Evolutionary conservation across 2,888 invertebrate species (phyloP), one percentile per base, ranked within the genome.

Genomic region (Pocota personata): DNA sequence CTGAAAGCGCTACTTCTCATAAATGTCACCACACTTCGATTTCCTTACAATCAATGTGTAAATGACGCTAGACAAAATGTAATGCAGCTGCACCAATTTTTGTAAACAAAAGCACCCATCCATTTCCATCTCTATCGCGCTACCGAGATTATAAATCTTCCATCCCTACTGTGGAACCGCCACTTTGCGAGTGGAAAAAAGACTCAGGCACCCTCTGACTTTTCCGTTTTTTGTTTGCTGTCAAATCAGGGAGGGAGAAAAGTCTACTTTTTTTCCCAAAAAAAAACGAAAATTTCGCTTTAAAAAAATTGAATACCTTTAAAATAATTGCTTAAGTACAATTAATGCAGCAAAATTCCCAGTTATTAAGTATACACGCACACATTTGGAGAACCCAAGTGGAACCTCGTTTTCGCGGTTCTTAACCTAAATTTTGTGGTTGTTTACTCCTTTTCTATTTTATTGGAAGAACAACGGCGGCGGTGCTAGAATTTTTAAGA

Each of bases 31-130:
- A 32, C 5, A 19, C n/a, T n/a, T 24, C 3, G 30, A 40, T 64
- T 75, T 14, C 0, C 75, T 75, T 57, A 43, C 21, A 19, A 8
- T 0, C 10, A 0, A 64, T n/a, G 2, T 43, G 3, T 4, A 0
- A 10, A 19, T n/a, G n/a, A 14, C n/a, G 58, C 48, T 57, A 19
- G 5, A 21, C 12, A 19, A 30, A 8, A 43, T 12, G 0, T n/a
- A n/a, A 43, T 55, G 75, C 62, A 43, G 21, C 43, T 75, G 75
- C 64, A 64, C 64, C 1, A 24, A 35, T 40, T 37, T 75, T 64
- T 75, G 75, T 75, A 75, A 75, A 75, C 75, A 75, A 75, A 75
- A 37, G 55, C 21, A 67, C 16, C 48, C n/a, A n/a, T 14, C 21
- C 3, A 8, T 3, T 3, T 12, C 19, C 30, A 73, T 75, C 64